Conservation (phyloP, 2,113 vertebrate genomes). For the Dissostichus mawsoni region DNA sequence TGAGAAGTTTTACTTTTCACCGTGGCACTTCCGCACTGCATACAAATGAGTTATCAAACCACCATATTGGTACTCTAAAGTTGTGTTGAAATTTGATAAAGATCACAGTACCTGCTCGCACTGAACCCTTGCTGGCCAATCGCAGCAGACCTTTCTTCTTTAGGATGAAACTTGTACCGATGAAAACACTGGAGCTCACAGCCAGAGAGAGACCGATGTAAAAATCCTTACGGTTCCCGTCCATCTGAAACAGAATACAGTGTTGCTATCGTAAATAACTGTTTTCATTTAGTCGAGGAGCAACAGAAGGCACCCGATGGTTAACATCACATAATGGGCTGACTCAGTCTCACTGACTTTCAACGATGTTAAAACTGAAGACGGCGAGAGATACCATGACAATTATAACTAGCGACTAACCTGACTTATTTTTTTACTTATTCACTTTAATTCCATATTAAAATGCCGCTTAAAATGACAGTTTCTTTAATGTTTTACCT, state of each 20-base stretch:
- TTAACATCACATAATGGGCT: conserved; percentile 69
- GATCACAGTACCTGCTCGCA: conserved; percentile 84
- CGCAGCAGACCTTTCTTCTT: conserved; percentile 90
- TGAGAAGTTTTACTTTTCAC: neutral
- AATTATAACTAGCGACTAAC: neutral
- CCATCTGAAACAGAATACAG: conserved; percentile 72
- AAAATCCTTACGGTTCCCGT: conserved; percentile 76
- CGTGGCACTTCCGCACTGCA: neutral
- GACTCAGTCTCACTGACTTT: neutral
- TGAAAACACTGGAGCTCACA: conserved; percentile 86
- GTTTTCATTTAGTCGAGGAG: neutral
- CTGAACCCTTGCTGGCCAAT: conserved; percentile 81
- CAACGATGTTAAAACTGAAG: neutral
- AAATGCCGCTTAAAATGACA: neutral
- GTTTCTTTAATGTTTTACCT: conserved; percentile 36
- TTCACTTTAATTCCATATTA: neutral
- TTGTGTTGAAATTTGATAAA: neutral
- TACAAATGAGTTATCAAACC: too few species aligned
- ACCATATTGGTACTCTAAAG: too few species aligned
- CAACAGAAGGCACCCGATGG: conserved; percentile 18
- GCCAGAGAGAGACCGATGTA: conserved; percentile 85
- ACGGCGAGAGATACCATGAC: fast-evolving
- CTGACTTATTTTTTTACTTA: fast-evolving
- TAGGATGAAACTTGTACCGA: conserved; percentile 87
- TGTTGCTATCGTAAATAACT: neutral